A percentile compares a stretch with the other conserved stretches of the same genome.
Conservation (phyloP, 2,797 vertebrate genomes). For the Centropyge bicolor region DNA sequence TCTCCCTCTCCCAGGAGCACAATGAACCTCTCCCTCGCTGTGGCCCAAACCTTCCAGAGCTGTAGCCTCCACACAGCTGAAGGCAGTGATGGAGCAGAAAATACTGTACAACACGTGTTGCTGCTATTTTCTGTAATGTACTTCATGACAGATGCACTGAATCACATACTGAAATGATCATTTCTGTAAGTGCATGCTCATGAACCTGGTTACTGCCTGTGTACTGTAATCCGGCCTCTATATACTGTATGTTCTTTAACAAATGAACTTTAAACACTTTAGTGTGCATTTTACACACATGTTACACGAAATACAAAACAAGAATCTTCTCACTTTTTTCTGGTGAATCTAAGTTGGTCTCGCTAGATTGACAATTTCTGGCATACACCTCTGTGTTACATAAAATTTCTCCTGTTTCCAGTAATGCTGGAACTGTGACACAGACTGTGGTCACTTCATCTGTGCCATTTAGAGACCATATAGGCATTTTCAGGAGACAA, state of each 20-base stretch:
- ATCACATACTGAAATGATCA: background rate
- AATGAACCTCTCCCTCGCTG: constrained; percentile 4
- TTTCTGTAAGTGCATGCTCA: background rate
- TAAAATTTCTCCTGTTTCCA: too few species aligned
- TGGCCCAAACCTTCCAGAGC: background rate
- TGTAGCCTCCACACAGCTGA: background rate
- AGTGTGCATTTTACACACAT: background rate
- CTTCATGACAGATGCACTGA: background rate
- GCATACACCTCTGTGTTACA: too few species aligned
- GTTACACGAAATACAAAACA: too few species aligned
- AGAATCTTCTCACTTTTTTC: too few species aligned
- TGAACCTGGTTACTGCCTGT: background rate
- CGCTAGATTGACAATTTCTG: too few species aligned
- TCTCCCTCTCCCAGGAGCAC: background rate
- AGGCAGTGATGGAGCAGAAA: background rate
- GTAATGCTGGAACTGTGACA: too few species aligned
- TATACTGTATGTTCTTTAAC: background rate
- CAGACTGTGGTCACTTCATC: too few species aligned
- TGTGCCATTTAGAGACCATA: too few species aligned
- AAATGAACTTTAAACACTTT: background rate
- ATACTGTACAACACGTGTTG: background rate
- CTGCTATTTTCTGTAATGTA: constrained; percentile 19
- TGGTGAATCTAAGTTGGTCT: too few species aligned
- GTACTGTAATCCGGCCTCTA: background rate
- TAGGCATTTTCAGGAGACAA: too few species aligned